A percentile compares a stretch with the other conserved stretches of the same genome.
Evolutionary conservation across 2,888 invertebrate species (phyloP).

Genomic region (Eremobia ochroleuca): DNA sequence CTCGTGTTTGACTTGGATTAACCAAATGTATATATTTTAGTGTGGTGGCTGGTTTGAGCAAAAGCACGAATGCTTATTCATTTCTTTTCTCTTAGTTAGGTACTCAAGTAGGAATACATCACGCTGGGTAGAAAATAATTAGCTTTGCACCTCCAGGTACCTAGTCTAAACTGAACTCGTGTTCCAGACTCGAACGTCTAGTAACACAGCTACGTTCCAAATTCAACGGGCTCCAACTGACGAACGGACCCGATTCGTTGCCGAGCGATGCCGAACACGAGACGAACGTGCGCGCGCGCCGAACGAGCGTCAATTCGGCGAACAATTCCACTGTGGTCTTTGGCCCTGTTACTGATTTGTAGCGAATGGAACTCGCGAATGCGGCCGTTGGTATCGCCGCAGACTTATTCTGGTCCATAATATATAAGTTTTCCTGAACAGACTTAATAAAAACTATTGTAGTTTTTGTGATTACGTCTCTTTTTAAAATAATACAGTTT

Average conservation of each 20-base stretch:
- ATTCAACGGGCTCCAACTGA: slow-evolving; percentile 85
- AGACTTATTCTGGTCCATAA: slow-evolving; percentile 81
- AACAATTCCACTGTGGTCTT: slow-evolving; percentile 89
- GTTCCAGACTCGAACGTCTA: slow-evolving; percentile 91
- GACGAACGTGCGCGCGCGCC: slow-evolving; percentile 76
- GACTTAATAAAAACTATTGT: slow-evolving; percentile 34
- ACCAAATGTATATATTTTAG: slow-evolving; percentile 24
- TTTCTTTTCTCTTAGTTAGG: slow-evolving; percentile 20
- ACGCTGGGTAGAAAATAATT: slow-evolving; percentile 46
- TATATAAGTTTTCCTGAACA: slow-evolving; percentile 72
- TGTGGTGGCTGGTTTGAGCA: slow-evolving; percentile 51
- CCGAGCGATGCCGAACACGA: slow-evolving; percentile 87
- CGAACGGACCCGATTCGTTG: slow-evolving; percentile 86
- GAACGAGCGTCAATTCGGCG: slow-evolving; percentile 83
- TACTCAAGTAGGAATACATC: slow-evolving; percentile 32
- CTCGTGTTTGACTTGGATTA: slow-evolving; percentile 4
- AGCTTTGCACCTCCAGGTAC: slow-evolving; percentile 57
- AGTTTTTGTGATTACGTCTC: slow-evolving; percentile 51
- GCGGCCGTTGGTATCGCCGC: slow-evolving; percentile 75
- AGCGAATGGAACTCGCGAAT: slow-evolving; percentile 82
- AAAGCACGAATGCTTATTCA: slow-evolving; percentile 47
- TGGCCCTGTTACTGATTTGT: slow-evolving; percentile 92
- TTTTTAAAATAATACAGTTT: slow-evolving; percentile 30
- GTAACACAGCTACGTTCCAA: slow-evolving; percentile 90
- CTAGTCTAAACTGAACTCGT: slow-evolving; percentile 76